Percentiles rank a stretch among this genome's conserved stretches.
These are phyloP conservation scores for Pristionchus exspectatus DNA, from an alignment of 2,888 invertebrate species.

Conservation along the genomic window DNA sequence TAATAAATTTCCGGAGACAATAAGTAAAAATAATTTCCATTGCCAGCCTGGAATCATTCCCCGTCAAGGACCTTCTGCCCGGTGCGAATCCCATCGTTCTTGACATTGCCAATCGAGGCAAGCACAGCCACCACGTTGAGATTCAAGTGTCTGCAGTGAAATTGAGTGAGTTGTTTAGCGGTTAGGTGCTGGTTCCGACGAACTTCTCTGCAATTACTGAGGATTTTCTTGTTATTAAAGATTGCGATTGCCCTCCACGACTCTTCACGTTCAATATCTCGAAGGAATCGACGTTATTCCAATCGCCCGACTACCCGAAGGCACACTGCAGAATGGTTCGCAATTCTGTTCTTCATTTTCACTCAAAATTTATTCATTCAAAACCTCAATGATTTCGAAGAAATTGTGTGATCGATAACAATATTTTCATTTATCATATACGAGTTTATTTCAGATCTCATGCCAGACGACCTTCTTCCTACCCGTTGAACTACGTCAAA, in stretches of 20 bases:
- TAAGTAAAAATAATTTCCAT: background rate
- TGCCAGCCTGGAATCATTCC: background rate
- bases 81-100: background rate
- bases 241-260: background rate
- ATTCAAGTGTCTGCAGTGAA: background rate
- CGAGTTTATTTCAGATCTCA: background rate
- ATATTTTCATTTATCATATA: background rate
- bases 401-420: too few relatives aligned
- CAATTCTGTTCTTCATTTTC: background rate
- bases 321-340: conserved; percentile 8
- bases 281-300: background rate
- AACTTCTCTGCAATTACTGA: too few relatives aligned
- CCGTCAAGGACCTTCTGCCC: background rate
- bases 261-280: background rate
- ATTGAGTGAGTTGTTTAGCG: conserved; percentile 15
- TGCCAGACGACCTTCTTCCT: background rate
- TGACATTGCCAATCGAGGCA: background rate
- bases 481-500: background rate
- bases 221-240: background rate
- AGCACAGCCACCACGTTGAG: background rate
- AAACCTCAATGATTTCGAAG: background rate
- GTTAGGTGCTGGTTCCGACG: too few relatives aligned
- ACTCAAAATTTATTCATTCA: background rate
- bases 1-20: background rate
- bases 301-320: conserved; percentile 12